phyloP scores from a whole-genome alignment of 2,888 invertebrate species.

The Loripinus fragilis region DNA sequence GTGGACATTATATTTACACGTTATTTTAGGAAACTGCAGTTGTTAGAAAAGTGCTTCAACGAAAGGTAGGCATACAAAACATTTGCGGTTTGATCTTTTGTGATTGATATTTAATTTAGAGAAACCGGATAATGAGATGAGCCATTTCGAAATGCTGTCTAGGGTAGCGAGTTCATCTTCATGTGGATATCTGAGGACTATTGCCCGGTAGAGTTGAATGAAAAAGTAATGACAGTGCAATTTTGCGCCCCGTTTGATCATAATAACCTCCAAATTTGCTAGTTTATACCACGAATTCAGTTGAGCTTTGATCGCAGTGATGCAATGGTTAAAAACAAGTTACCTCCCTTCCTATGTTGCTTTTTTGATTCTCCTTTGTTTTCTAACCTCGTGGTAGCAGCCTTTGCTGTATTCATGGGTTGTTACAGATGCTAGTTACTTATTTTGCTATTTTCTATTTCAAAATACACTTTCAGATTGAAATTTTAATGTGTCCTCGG shows the following conservation, averaged over 20 bases:
- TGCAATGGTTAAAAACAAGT: neutral
- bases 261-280: too few relatives aligned
- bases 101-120: neutral
- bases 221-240: neutral
- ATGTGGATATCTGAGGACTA: neutral
- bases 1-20: neutral
- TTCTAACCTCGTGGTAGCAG: conserved; percentile 2
- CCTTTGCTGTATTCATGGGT: too few relatives aligned
- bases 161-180: neutral
- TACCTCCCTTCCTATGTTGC: neutral
- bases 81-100: neutral
- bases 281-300: too few relatives aligned
- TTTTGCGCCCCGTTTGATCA: neutral
- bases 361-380: too few relatives aligned
- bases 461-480: too few relatives aligned
- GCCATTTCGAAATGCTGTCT: conserved; percentile 6
- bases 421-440: too few relatives aligned
- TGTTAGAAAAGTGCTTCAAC: neutral
- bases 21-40: neutral
- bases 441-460: too few relatives aligned
- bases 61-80: neutral
- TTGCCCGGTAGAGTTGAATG: neutral
- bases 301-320: too few relatives aligned
- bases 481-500: too few relatives aligned
- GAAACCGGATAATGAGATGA: conserved; percentile 16